Conservation (phyloP, 2,797 vertebrate species). For the Arnoldichthys spilopterus region DNA sequence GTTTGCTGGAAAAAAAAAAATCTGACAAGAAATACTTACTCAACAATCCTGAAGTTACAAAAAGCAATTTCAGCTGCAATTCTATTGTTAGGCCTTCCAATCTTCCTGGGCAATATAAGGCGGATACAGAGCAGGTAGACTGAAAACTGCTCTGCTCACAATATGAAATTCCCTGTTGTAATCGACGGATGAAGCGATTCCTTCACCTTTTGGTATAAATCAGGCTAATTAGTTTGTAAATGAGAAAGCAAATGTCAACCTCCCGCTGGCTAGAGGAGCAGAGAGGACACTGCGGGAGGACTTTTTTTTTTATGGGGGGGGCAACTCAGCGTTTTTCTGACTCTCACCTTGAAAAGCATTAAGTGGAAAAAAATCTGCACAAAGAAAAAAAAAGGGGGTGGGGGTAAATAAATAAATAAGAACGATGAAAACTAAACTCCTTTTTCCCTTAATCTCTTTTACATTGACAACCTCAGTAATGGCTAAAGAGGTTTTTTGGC, state of each 20-base stretch:
- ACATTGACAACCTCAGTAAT: slow-evolving; percentile 73
- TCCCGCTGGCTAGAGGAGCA: slow-evolving; percentile 67
- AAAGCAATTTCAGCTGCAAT: slow-evolving; percentile 23
- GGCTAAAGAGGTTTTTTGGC: slow-evolving; percentile 80
- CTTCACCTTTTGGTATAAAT: slow-evolving; percentile 56
- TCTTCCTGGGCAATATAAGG: slow-evolving; percentile 9
- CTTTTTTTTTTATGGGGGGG: slow-evolving; percentile 71
- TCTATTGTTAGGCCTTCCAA: slow-evolving; percentile 40
- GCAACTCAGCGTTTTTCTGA: slow-evolving; percentile 57
- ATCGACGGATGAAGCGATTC: slow-evolving; percentile 32
- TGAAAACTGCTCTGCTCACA: slow-evolving; percentile 39
- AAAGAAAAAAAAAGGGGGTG: neutral
- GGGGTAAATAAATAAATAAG: slow-evolving; percentile 14
- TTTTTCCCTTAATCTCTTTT: slow-evolving; percentile 70
- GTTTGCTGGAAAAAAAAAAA: slow-evolving; percentile 13
- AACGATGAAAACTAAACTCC: slow-evolving; percentile 43
- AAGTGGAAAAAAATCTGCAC: slow-evolving; percentile 23
- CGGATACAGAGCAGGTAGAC: slow-evolving; percentile 1
- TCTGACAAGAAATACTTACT: slow-evolving; percentile 40
- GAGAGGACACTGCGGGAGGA: slow-evolving; percentile 70
- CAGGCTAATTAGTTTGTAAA: slow-evolving; percentile 78
- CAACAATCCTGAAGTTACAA: slow-evolving; percentile 35
- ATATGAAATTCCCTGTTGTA: slow-evolving; percentile 45
- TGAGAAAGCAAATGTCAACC: slow-evolving; percentile 79
- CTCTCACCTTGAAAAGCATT: slow-evolving; percentile 52